A percentile compares a stretch with the other conserved stretches of the same genome.
Evolutionary conservation across 2,113 vertebrate species (phyloP).

Genomic region (Perca schrenkii): DNA sequence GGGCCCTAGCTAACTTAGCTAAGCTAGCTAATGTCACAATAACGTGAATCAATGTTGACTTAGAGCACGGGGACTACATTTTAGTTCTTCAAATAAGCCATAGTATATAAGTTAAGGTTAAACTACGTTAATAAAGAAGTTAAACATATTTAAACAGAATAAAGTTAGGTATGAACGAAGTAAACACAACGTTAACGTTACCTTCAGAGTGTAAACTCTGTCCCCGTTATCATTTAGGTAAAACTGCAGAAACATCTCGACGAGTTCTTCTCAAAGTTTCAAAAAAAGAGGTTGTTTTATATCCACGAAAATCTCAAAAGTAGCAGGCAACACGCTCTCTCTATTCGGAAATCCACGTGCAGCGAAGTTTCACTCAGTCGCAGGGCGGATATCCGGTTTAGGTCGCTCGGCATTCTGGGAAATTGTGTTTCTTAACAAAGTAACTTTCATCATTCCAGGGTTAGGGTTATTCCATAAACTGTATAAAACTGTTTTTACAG

Average conservation of each 20-base stretch:
- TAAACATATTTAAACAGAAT: accelerated
- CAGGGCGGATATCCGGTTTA: constrained; percentile 54
- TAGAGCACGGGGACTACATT: accelerated
- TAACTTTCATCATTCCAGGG: neutral
- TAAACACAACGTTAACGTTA: constrained; percentile 57
- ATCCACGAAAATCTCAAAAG: accelerated
- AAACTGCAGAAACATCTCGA: constrained; percentile 90
- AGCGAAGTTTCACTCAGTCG: accelerated
- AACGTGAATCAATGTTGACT: neutral
- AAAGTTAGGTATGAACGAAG: neutral
- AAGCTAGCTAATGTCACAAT: neutral
- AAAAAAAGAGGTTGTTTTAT: neutral
- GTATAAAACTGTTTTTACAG: too few relatives aligned
- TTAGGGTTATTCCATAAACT: too few relatives aligned
- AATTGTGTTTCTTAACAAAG: constrained; percentile 2
- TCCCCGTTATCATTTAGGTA: constrained; percentile 88
- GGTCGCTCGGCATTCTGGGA: constrained; percentile 54
- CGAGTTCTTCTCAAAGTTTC: neutral
- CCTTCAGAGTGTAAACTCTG: constrained; percentile 91
- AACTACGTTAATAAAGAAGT: too few relatives aligned
- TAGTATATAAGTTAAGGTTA: accelerated
- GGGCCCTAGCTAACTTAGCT: neutral
- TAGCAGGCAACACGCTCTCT: accelerated
- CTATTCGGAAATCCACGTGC: constrained; percentile 50
- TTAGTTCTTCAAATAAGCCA: neutral